Base-by-base conservation (phyloP, 2,113 vertebrate genomes). In the Apus apus region DNA sequence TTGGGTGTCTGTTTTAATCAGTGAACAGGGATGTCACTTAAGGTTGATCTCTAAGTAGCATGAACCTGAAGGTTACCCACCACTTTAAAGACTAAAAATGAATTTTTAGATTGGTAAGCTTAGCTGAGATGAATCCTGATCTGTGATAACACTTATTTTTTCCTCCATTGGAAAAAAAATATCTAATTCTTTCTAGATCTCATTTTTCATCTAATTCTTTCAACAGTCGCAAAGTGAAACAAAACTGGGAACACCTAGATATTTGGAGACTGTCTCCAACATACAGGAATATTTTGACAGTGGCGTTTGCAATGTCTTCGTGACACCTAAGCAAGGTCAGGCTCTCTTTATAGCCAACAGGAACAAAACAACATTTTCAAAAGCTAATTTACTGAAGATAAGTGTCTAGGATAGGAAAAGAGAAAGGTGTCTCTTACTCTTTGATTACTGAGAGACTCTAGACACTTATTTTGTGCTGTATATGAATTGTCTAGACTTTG, bases 221-320 rank as follows among this genome's bases (percentile, higher is more conserved):
- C 27, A 62, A 27, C 25, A 76, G 2, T 9, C 34, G 65, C 0
- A 0, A 67, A 72, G 3, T 58, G 38, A 5, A 54, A 67, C 26
- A 82, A 64, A 61, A 9, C 5, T 5, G 60, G 16, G 29, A 89
- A 13, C 13, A 48, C 46, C 15, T 14, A 36, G 8, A 11, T 29
- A 60, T 36, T 40, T 75, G 26, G 5, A 64, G 11, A 62, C 13
- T 70, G 15, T 5, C 3, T 58, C 17, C 8, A 23, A 71, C 12
- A 10, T 18, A 43, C 2, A 74, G 26, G 48, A 85, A 36, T 64
- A 45, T 45, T 22, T 62, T 6, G 2, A 2, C 18, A 71, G 8
- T 38, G 11, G 8, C 11, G 19, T 56, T 86, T 40, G 1, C 2
- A 29, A 48, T 21, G 12, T 3, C 53, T 71, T 85, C 61, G 22